phyloP scores from a whole-genome alignment of 2,888 invertebrate species.

The Andrena trimmerana region DNA sequence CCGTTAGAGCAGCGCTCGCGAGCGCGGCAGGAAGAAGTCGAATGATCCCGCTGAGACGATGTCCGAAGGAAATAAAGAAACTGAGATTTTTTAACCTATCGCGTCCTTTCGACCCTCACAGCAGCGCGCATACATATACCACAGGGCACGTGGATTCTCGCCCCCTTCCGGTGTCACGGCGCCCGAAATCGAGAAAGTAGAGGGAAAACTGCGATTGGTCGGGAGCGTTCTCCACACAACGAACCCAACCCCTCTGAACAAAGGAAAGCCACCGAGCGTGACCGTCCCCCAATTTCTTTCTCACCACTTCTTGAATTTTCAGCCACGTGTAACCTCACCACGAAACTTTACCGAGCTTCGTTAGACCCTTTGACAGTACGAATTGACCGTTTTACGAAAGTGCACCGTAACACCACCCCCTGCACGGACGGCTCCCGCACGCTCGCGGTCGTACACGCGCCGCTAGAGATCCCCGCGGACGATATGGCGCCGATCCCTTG shows the following conservation, averaged over 20 bases:
- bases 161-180: not conserved
- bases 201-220: constrained; percentile 51
- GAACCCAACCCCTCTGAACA: not conserved
- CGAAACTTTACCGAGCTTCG: constrained; percentile 33
- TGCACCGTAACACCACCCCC: constrained; percentile 16
- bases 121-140: not conserved
- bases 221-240: constrained; percentile 27
- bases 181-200: constrained; percentile 44
- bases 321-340: constrained; percentile 33
- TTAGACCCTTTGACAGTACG: constrained; percentile 3
- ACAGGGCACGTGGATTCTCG: not conserved
- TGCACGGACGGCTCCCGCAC: constrained; percentile 29
- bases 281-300: not conserved
- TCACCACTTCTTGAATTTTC: constrained; percentile 44
- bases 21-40: constrained; percentile 52
- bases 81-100: constrained; percentile 63
- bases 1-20: constrained; percentile 42
- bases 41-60: constrained; percentile 45
- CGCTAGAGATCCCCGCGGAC: not conserved
- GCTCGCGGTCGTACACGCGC: no score
- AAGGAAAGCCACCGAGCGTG: not conserved
- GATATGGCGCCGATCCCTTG: not conserved
- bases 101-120: constrained; percentile 52
- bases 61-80: constrained; percentile 67
- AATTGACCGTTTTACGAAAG: not conserved